These are phyloP conservation scores for Diadumene lineata DNA, from an alignment of 92 coral and sea anemone genomes.

Conservation along the genomic window DNA sequence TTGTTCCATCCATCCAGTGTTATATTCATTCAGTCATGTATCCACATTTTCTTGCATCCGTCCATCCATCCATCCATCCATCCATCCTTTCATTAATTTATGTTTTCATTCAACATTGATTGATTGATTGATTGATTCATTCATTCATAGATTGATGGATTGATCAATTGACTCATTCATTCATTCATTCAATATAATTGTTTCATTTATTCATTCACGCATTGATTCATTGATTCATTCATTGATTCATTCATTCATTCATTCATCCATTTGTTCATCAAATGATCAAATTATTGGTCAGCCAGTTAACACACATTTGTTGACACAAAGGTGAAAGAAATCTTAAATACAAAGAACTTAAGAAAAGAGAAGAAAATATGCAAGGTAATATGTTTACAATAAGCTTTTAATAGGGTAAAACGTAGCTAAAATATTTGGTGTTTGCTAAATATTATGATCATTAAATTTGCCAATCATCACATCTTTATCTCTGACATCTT, in stretches of 20 bases:
- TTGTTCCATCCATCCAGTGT: background rate
- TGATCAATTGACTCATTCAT: background rate
- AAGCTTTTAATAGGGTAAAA: too few species aligned
- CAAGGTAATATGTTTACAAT: too few species aligned
- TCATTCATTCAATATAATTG: background rate
- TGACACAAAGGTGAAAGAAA: slow-evolving; percentile 74
- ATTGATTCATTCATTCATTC: background rate
- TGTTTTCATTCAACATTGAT: too few species aligned
- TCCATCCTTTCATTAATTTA: background rate
- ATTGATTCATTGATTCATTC: background rate
- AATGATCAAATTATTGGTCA: background rate
- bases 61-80: background rate
- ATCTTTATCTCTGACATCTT: too few species aligned
- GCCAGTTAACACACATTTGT: background rate
- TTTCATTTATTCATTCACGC: background rate
- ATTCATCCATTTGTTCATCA: background rate
- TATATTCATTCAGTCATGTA: background rate
- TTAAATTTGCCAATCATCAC: too few species aligned
- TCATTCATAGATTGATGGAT: background rate
- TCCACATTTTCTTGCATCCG: background rate
- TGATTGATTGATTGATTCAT: background rate
- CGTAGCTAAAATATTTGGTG: too few species aligned
- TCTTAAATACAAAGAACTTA: slow-evolving; percentile 92
- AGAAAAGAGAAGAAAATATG: slow-evolving; percentile 96
- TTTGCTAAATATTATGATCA: too few species aligned